These are phyloP conservation scores for Drosophila seguyi DNA, from an alignment of 1,140 invertebrate species.

Conservation along the genomic window DNA sequence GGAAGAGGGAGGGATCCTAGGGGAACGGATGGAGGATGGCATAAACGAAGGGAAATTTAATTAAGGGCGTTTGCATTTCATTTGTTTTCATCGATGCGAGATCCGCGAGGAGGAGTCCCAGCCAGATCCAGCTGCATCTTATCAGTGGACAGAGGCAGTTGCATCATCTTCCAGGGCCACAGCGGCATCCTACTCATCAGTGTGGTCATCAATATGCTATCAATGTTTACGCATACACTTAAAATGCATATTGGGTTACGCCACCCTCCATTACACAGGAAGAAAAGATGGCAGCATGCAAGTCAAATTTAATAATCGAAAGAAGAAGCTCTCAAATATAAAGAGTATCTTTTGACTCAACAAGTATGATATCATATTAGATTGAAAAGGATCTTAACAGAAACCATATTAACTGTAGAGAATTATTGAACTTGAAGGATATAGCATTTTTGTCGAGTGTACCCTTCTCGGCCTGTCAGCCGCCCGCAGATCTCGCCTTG, in stretches of 20 bases:
- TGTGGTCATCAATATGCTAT: slow-evolving; percentile 75
- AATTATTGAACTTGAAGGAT: not conserved
- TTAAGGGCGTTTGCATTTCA: slow-evolving; percentile 80
- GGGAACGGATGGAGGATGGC: slow-evolving; percentile 40
- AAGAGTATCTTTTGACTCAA: not conserved
- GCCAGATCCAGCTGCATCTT: slow-evolving; percentile 58
- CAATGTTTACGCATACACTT: slow-evolving; percentile 81
- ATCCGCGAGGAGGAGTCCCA: slow-evolving; percentile 8
- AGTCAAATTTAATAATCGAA: not conserved
- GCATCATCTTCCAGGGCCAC: slow-evolving; percentile 54
- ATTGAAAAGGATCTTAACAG: not conserved
- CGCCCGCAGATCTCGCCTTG: slow-evolving; percentile 56
- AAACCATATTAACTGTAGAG: not conserved
- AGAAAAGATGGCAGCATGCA: not conserved
- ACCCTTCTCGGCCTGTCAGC: not conserved
- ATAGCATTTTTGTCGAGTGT: slow-evolving; percentile 8
- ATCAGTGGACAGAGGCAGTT: slow-evolving; percentile 70
- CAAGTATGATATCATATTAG: not conserved
- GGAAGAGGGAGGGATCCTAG: slow-evolving; percentile 1
- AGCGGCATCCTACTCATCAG: slow-evolving; percentile 19
- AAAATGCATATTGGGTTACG: slow-evolving; percentile 75
- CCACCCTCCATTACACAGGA: slow-evolving; percentile 9
- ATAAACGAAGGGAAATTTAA: slow-evolving; percentile 60
- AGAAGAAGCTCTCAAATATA: not conserved
- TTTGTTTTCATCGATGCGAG: slow-evolving; percentile 68